Percentiles rank a stretch among this genome's conserved stretches.
phyloP scores from a whole-genome alignment of 2,113 vertebrate species.

The Ophiodon elongatus region DNA sequence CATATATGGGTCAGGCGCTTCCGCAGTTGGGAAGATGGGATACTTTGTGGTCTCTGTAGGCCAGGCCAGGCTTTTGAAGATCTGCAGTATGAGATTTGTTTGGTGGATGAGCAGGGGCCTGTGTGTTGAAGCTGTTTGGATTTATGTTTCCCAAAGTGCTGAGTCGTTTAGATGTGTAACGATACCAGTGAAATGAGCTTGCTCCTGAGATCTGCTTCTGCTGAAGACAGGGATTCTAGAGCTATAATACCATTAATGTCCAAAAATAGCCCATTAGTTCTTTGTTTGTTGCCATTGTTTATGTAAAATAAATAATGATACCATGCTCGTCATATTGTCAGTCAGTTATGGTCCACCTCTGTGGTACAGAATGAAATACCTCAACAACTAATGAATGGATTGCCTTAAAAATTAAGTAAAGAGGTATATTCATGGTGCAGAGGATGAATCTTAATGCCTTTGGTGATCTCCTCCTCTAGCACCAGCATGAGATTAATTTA shows the following conservation, averaged over 20 bases:
- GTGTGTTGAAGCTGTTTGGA: conserved; percentile 13
- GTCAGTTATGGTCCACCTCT: background rate
- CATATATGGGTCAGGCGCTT: conserved; percentile 85
- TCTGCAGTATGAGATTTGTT: conserved; percentile 97
- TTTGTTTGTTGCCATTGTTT: background rate
- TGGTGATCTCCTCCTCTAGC: background rate
- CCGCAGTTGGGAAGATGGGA: conserved; percentile 7
- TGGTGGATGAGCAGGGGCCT: conserved; percentile 91
- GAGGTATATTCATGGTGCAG: background rate
- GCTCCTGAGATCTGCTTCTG: conserved; percentile 3
- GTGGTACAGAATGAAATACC: background rate
- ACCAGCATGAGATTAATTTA: background rate
- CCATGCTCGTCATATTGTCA: background rate
- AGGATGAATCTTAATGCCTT: background rate
- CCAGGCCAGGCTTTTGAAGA: conserved; percentile 93
- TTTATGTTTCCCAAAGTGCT: conserved; percentile 80
- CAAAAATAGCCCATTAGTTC: background rate
- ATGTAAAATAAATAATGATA: background rate
- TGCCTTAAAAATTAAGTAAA: background rate
- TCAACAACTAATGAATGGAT: too few relatives aligned
- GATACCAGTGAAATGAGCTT: background rate
- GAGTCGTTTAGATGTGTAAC: conserved; percentile 21
- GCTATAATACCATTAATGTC: background rate
- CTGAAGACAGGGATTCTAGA: background rate
- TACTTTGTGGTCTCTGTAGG: conserved; percentile 12